Base-by-base conservation (phyloP, 2,113 vertebrate species). In the Tetrao urogallus region DNA sequence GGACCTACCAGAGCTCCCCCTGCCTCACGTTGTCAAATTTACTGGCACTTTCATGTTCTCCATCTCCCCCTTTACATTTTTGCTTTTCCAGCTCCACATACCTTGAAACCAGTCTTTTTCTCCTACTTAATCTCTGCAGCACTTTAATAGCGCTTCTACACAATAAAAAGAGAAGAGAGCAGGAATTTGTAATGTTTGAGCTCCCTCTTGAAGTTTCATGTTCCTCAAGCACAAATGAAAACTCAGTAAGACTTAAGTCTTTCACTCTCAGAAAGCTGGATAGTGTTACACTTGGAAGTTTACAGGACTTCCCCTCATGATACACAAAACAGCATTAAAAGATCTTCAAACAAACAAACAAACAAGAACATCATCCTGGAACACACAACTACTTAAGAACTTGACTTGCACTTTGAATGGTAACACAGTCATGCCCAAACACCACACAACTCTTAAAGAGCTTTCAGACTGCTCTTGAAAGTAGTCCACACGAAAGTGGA, bases 161-260 rank as follows among this genome's bases (percentile, higher is more conserved):
- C 43, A 64, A 85, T 7, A 64, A 75, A 85, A 0, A 60, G 13
- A 71, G 34, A 25, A 25, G 13, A 56, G 7, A 75, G 28, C 6
- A 72, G 6, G 60, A 84, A 82, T 13, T 21, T 3, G 18, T n/a
- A 48, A 21, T 32, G 54, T 63, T 92, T 86, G 18, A 86, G 48
- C 21, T 77, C 78, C 40, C 7, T 34, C 61, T 67, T 75, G 21
- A 81, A 67, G n/a, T 56, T 79, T 58, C 13, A 15, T 18, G 36
- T 25, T 88, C 43, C 67, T 88, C 64, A 76, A 42, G 63, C 21
- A 52, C 32, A 85, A 89, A 78, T 30, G 60, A 92, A 70, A 76
- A 36, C 3, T 4, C 27, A 52, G 43, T 24, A 77, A 70, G 48
- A 82, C 69, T 17, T 54, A 94, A 82, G 42, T 38, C 60, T 69